Evolutionary conservation across 2,888 invertebrate genomes (phyloP).

Genomic region (Limnephilus auricula): DNA sequence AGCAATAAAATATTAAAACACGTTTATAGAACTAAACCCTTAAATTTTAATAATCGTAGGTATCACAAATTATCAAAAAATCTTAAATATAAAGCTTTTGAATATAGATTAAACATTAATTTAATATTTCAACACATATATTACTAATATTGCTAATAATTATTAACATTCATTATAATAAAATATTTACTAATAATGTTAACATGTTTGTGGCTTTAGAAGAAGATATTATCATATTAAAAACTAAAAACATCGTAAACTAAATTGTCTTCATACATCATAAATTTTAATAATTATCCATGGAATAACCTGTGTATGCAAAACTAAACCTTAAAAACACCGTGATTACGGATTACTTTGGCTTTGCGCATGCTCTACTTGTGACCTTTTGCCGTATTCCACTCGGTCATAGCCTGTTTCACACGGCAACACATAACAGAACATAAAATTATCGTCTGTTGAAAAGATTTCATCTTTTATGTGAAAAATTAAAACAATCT

Average conservation of each 20-base stretch:
- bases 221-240: background rate
- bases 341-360: background rate
- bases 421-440: constrained; percentile 45
- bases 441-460: constrained; percentile 28
- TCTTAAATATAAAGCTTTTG: background rate
- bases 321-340: background rate
- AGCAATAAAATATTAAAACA: background rate
- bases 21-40: background rate
- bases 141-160: background rate
- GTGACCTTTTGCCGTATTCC: background rate
- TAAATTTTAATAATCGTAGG: background rate
- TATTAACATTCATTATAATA: background rate
- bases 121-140: background rate
- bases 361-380: constrained; percentile 32
- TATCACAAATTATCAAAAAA: background rate
- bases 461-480: constrained; percentile 37
- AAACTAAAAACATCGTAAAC: background rate
- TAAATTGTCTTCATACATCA: background rate
- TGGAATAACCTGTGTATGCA: background rate
- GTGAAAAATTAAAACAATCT: constrained; percentile 13
- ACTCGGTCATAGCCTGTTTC: constrained; percentile 48
- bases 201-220: background rate
- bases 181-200: background rate
- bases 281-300: background rate
- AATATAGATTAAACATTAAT: background rate